A percentile compares a stretch with the other conserved stretches of the same genome.
These are phyloP conservation scores for Fistularia tabacaria DNA, from an alignment of 2,797 vertebrate species.

Conservation along the genomic window DNA sequence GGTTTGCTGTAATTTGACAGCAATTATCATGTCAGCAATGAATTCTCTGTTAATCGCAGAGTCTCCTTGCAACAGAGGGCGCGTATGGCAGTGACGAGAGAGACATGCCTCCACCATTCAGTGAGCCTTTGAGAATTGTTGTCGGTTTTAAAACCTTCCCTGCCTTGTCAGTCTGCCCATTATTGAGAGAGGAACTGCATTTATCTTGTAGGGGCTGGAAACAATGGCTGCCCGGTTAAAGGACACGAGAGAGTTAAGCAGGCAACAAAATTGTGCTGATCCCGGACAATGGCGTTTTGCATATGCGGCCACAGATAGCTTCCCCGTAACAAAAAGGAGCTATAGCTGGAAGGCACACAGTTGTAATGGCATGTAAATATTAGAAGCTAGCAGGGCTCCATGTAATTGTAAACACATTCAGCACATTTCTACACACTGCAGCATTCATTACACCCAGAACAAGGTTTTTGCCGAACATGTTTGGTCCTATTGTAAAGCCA, in stretches of 20 bases:
- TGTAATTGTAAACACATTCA: conserved; percentile 42
- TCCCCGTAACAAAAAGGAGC: conserved; percentile 27
- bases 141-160: conserved; percentile 31
- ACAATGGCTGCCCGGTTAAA: conserved; percentile 32
- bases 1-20: conserved; percentile 65
- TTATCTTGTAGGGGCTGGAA: conserved; percentile 7
- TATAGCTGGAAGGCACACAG: conserved; percentile 21
- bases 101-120: conserved; percentile 20
- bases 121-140: conserved; percentile 23
- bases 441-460: conserved; percentile 42
- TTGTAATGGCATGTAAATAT: conserved; percentile 56
- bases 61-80: conserved; percentile 35
- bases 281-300: conserved; percentile 26
- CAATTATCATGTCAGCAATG: conserved; percentile 55
- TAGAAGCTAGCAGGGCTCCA: conserved; percentile 29
- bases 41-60: conserved; percentile 38
- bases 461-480: conserved; percentile 35
- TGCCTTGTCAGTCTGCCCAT: conserved; percentile 35
- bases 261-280: conserved; percentile 36
- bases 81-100: neutral
- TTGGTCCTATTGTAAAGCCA: conserved; percentile 57
- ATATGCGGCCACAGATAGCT: conserved; percentile 29
- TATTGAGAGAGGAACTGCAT: conserved; percentile 20
- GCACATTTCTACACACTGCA: conserved; percentile 36
- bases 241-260: conserved; percentile 32